Evolutionary conservation across 2,888 invertebrate genomes (phyloP).

Genomic region (Hipparchia sbordonii): DNA sequence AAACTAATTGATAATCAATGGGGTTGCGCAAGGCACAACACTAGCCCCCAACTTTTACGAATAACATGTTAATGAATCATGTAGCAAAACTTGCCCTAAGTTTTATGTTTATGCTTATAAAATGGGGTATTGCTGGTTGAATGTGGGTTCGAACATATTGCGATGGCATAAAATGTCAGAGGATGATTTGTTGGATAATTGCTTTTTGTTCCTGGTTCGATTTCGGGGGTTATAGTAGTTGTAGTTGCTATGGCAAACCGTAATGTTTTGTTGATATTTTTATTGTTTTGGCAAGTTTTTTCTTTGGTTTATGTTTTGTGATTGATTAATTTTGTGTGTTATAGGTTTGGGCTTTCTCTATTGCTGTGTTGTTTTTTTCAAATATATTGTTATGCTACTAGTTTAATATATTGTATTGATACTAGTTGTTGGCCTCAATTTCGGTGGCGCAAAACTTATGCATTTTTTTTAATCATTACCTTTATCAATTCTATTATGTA

Average conservation of each 20-base stretch:
- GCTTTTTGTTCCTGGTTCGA: conserved; percentile 68
- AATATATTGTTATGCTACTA: too few relatives aligned
- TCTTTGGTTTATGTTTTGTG: conserved; percentile 48
- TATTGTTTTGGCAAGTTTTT: conserved; percentile 63
- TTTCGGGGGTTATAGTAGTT: conserved; percentile 57
- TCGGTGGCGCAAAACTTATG: too few relatives aligned
- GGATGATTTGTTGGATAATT: conserved; percentile 82
- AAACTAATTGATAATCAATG: conserved; percentile 82
- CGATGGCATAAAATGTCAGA: conserved; percentile 79
- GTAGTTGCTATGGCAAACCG: conserved; percentile 62
- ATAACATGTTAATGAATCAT: conserved; percentile 76
- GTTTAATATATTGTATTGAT: too few relatives aligned
- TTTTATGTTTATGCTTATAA: conserved; percentile 53
- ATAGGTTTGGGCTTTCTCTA: too few relatives aligned
- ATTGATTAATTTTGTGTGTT: conserved; percentile 47
- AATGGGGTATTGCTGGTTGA: conserved; percentile 57
- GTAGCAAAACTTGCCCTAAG: conserved; percentile 61
- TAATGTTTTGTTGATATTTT: conserved; percentile 73
- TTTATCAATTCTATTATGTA: too few relatives aligned
- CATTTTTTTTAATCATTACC: too few relatives aligned
- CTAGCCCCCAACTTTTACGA: conserved; percentile 58
- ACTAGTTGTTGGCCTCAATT: too few relatives aligned
- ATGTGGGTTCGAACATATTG: conserved; percentile 78
- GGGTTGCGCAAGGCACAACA: conserved; percentile 58
- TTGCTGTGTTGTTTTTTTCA: too few relatives aligned